phyloP scores from a whole-genome alignment of 1,140 invertebrate genomes.

The Cotesia chilonis region DNA sequence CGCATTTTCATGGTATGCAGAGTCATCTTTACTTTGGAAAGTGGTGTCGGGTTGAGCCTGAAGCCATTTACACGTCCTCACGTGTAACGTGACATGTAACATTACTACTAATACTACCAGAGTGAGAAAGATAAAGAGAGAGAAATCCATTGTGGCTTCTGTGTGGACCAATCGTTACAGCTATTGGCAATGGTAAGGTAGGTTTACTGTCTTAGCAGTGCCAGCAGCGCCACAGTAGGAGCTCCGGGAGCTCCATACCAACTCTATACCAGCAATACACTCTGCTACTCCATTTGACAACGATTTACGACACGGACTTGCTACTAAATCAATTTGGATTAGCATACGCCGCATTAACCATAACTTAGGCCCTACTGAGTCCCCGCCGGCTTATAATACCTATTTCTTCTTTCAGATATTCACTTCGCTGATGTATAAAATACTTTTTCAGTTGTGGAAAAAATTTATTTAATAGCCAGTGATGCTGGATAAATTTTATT shows the following conservation, averaged over 20 bases:
- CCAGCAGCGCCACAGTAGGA: no score
- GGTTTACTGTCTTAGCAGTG: no score
- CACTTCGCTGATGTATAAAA: not conserved
- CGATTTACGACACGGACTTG: slow-evolving; percentile 52
- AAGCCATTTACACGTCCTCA: slow-evolving; percentile 25
- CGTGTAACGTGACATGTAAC: not conserved
- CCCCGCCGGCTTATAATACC: slow-evolving; percentile 8
- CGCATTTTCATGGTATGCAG: not conserved
- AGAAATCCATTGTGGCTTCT: slow-evolving; percentile 34
- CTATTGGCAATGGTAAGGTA: not conserved
- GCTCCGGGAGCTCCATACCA: not conserved
- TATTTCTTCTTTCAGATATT: slow-evolving; percentile 7
- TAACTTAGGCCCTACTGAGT: slow-evolving; percentile 47
- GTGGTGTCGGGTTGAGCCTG: not conserved
- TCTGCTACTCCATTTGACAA: slow-evolving; percentile 22
- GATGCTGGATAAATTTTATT: no score
- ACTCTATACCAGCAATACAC: not conserved
- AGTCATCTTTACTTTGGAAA: slow-evolving; percentile 12
- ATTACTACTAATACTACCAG: no score
- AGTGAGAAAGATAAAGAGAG: not conserved
- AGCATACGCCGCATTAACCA: slow-evolving; percentile 58
- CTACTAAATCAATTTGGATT: slow-evolving; percentile 61
- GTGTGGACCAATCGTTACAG: slow-evolving; percentile 40
- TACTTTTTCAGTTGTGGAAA: not conserved
- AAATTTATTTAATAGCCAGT: not conserved